Base-by-base conservation (phyloP, 2,113 vertebrate genomes). In the Grallaria varia region DNA sequence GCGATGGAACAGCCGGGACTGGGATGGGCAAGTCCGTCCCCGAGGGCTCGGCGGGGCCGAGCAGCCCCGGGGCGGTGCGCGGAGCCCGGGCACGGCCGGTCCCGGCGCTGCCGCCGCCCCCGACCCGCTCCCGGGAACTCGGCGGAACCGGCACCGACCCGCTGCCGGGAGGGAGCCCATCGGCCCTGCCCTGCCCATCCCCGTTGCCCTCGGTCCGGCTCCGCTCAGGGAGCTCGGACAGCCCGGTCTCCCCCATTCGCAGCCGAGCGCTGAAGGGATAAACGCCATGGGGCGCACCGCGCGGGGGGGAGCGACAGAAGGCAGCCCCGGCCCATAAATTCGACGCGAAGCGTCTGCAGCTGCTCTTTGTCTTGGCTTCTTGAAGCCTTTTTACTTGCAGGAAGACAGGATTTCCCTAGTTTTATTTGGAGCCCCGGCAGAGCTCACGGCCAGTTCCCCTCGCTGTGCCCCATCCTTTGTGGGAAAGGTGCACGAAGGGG, bases 261-360 rank as follows among this genome's bases (percentile, higher is more conserved):
- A 7, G 47, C 60, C 21, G 1, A 2, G 66, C 1, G 14, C 15
- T 27, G 10, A 2, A 6, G 40, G 0, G 62, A 20, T 25, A n/a
- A 1, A 16, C 1, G 42, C 3, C 4, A 1, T 1, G 14, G 21
- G 8, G 45, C 1, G 14, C 60, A 1, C 22, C 40, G 1, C 60
- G 2, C 13, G 10, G 23, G 13, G 24, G 35, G 27, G 30, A 30
- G 14, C 1, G 1, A 3, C 22, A 7, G 10, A 25, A 47, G 13
- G 2, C 8, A 17, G 22, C 11, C 71, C 55, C 1, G 55, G 55
- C 40, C n/a, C 47, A 3, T 15, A 8, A 76, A 62, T 47, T 47
- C 17, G 3, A 19, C 9, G 12, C 35, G 39, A 53, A 40, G 55
- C 1, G 11, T 40, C 60, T 5, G 62, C 23, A 1, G 5, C 8